These are phyloP conservation scores for Anneissia japonica DNA, from an alignment of 35 echinoderm and acorn worm genomes.

Conservation along the genomic window DNA sequence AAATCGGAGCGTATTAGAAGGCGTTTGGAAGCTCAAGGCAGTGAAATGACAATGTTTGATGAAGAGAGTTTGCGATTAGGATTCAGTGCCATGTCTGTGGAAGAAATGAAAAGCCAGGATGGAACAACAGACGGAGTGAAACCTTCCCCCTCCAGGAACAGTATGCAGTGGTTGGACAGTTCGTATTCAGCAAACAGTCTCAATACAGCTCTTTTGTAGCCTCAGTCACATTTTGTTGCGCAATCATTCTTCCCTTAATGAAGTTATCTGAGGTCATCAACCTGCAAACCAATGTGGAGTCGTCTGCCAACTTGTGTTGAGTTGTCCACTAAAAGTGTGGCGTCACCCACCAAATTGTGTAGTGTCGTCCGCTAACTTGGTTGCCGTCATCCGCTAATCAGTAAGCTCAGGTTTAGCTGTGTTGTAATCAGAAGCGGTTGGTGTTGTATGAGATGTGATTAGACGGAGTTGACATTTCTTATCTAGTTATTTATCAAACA, in stretches of 20 bases:
- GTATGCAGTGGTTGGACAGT: not conserved
- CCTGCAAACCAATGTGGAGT: too few relatives aligned
- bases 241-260: not conserved
- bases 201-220: not conserved
- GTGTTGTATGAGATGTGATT: too few relatives aligned
- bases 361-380: not conserved
- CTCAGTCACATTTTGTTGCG: not conserved
- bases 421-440: too few relatives aligned
- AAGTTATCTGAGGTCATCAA: not conserved
- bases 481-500: too few relatives aligned
- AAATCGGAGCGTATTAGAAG: constrained; percentile 66
- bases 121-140: not conserved
- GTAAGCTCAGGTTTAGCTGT: too few relatives aligned
- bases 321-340: not conserved
- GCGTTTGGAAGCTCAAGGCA: constrained; percentile 53
- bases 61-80: constrained; percentile 48
- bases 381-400: not conserved
- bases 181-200: not conserved
- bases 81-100: constrained; percentile 56
- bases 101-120: constrained; percentile 59
- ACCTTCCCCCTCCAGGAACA: not conserved
- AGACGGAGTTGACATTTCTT: too few relatives aligned
- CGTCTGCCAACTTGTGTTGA: too few relatives aligned
- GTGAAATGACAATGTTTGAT: constrained; percentile 66
- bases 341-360: not conserved